Conservation (phyloP, 2,888 invertebrate genomes). For the Prosopocoilus inquinatus region DNA sequence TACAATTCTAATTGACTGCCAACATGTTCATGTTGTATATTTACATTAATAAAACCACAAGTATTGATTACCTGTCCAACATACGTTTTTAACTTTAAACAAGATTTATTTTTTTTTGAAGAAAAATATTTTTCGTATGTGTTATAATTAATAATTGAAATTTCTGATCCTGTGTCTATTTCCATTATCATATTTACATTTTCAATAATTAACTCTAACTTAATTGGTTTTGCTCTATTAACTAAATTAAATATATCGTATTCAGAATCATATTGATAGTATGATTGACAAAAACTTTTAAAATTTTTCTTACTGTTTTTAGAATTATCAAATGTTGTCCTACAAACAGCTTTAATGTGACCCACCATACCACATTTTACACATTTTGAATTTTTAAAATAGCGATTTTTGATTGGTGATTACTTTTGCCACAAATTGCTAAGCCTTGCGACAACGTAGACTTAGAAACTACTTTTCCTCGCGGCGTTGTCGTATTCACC, state of each 20-base stretch:
- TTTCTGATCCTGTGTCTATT: neutral
- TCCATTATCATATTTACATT: neutral
- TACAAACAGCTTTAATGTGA: neutral
- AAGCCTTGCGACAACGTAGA: too few species aligned
- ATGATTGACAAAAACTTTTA: neutral
- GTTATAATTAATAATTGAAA: neutral
- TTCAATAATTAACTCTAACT: neutral
- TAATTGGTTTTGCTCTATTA: neutral
- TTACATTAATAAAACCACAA: slow-evolving; percentile 5
- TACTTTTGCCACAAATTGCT: neutral
- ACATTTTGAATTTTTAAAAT: neutral
- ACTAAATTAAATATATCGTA: neutral
- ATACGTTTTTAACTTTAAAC: slow-evolving; percentile 5
- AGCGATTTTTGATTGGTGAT: neutral
- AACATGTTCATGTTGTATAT: neutral
- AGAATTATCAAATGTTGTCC: neutral
- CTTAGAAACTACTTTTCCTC: too few species aligned
- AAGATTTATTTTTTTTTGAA: neutral
- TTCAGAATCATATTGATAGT: neutral
- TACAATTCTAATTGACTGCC: slow-evolving; percentile 3
- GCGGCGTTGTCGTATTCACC: too few species aligned
- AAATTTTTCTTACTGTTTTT: neutral
- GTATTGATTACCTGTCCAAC: slow-evolving; percentile 1
- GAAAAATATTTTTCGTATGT: neutral
- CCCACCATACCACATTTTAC: neutral